A percentile compares a stretch with the other conserved stretches of the same genome.
phyloP scores from a whole-genome alignment of 2,888 invertebrate species.

The Tetragnatha montana region DNA sequence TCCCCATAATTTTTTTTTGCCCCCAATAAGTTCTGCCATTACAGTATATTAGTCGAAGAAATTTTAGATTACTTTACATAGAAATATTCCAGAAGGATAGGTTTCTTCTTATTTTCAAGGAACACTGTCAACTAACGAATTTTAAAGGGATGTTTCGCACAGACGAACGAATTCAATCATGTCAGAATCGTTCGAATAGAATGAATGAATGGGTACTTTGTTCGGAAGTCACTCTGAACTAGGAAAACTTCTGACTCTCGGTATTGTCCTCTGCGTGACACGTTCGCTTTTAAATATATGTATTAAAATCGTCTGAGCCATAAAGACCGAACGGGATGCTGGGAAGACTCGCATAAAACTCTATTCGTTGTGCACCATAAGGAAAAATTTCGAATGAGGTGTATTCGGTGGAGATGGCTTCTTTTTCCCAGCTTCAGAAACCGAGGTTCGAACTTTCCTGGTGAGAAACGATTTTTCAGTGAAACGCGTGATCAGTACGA shows the following conservation, averaged over 20 bases:
- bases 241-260: not conserved
- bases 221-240: not conserved
- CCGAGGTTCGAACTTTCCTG: not conserved
- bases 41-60: too few species aligned
- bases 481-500: constrained; percentile 26
- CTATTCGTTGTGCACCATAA: not conserved
- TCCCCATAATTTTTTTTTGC: too few species aligned
- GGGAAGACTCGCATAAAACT: not conserved
- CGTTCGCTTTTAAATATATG: not conserved
- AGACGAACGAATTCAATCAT: too few species aligned
- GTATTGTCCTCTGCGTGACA: not conserved
- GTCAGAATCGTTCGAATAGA: not conserved
- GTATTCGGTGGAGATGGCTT: not conserved
- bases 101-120: too few species aligned
- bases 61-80: too few species aligned
- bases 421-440: not conserved
- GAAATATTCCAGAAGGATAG: too few species aligned
- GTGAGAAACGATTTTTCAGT: constrained; percentile 7
- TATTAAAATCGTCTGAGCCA: not conserved
- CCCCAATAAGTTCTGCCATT: too few species aligned
- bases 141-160: too few species aligned
- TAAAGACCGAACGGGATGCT: not conserved
- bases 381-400: not conserved
- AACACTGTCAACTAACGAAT: too few species aligned
- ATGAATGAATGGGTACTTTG: not conserved